Conservation (phyloP, 2,888 invertebrate genomes). For the Morpho achilles region DNA sequence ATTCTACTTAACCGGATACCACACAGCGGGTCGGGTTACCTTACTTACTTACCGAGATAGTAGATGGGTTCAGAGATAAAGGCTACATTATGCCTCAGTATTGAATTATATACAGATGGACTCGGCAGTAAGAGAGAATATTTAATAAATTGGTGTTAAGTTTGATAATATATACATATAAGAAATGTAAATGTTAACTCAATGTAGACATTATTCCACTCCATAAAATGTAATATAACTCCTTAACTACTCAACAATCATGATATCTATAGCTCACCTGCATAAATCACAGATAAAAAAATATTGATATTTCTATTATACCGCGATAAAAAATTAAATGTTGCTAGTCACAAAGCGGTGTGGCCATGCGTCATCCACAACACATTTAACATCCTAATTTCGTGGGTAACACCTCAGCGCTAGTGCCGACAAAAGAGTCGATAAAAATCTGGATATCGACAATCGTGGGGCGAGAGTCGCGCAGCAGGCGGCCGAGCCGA, state of each 20-base stretch:
- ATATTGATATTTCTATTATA: constrained; percentile 69
- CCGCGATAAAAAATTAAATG: constrained; percentile 32
- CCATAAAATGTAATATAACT: constrained; percentile 9
- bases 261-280: constrained; percentile 12
- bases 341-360: constrained; percentile 46
- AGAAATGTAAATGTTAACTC: no score
- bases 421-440: constrained; percentile 73
- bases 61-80: no score
- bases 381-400: constrained; percentile 76
- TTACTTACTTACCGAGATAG: no score
- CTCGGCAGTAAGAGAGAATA: no score
- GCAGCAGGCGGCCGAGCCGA: constrained; percentile 60
- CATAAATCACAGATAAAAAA: constrained; percentile 33
- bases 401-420: constrained; percentile 72
- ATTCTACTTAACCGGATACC: no score
- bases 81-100: no score
- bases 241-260: constrained; percentile 19
- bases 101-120: no score
- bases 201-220: not conserved
- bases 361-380: constrained; percentile 71
- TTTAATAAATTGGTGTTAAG: no score
- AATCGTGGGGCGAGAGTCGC: constrained; percentile 38
- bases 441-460: constrained; percentile 67
- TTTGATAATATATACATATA: no score
- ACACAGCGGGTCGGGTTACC: no score